Percentiles rank a stretch among this genome's conserved stretches.
These are phyloP conservation scores for Ericerus pela DNA, from an alignment of 1,140 invertebrate species.

Conservation along the genomic window DNA sequence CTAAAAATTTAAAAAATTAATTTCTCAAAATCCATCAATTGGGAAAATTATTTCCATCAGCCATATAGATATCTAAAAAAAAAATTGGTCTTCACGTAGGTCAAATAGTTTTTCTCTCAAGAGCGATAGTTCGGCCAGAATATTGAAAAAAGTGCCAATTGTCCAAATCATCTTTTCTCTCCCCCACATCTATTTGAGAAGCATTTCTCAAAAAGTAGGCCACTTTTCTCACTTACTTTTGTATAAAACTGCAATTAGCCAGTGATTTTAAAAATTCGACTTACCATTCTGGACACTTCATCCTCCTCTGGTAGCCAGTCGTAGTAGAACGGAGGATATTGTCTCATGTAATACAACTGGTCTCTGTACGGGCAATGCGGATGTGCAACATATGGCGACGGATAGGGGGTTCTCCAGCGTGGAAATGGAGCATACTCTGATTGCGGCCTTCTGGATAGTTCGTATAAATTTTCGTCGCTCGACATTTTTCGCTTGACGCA, in stretches of 20 bases:
- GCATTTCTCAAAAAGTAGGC: too few relatives aligned
- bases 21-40: too few relatives aligned
- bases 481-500: conserved; percentile 65
- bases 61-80: too few relatives aligned
- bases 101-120: too few relatives aligned
- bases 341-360: conserved; percentile 35
- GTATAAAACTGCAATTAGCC: not conserved
- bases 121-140: too few relatives aligned
- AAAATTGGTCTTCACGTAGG: too few relatives aligned
- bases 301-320: conserved; percentile 60
- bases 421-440: conserved; percentile 54
- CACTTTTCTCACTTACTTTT: not conserved
- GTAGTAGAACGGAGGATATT: conserved; percentile 54
- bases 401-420: conserved; percentile 36
- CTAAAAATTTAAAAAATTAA: too few relatives aligned
- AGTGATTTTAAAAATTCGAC: conserved; percentile 33
- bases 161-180: too few relatives aligned
- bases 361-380: conserved; percentile 19
- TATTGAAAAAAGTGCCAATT: too few relatives aligned
- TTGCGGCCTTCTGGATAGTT: conserved; percentile 30
- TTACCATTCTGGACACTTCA: conserved; percentile 50
- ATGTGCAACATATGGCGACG: not conserved
- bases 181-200: too few relatives aligned
- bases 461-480: conserved; percentile 70
- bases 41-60: too few relatives aligned